Conservation (phyloP, 1,140 invertebrate genomes). For the Diachasma alloeum region DNA sequence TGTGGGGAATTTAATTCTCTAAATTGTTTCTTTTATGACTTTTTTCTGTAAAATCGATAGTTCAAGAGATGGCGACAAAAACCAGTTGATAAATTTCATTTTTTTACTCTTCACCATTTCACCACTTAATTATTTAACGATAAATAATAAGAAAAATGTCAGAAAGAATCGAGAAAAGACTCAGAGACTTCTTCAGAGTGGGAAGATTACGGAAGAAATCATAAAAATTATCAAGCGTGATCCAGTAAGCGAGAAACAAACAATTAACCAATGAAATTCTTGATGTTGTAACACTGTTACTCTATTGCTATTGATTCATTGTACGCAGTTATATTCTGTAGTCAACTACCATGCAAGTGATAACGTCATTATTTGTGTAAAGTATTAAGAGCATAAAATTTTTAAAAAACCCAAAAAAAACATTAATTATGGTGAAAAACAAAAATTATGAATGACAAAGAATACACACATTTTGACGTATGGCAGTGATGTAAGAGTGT, state of each 20-base stretch:
- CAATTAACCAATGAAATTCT: conserved; percentile 20
- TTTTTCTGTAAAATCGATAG: not conserved
- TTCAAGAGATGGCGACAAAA: not conserved
- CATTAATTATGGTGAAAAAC: not conserved
- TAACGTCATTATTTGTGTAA: conserved; percentile 37
- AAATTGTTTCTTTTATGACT: not conserved
- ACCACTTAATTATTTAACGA: not conserved
- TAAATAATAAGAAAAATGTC: not conserved
- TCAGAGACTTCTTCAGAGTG: not conserved
- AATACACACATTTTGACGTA: not conserved
- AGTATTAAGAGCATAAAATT: conserved; percentile 9
- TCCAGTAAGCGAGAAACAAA: not conserved
- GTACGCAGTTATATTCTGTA: conserved; percentile 56
- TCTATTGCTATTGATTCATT: conserved; percentile 54
- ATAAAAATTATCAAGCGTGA: conserved; percentile 14
- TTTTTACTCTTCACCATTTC: too few relatives aligned
- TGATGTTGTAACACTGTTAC: conserved; percentile 59
- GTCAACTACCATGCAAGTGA: conserved; percentile 38
- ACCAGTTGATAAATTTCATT: not conserved
- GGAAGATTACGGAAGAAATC: not conserved
- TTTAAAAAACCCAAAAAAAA: conserved; percentile 14
- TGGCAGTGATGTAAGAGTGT: conserved; percentile 31
- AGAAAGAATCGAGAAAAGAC: not conserved
- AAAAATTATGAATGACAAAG: not conserved
- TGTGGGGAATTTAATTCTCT: not conserved